Evolutionary conservation across 2,797 vertebrate genomes (phyloP).

Genomic region (Leucoraja ocellata): DNA sequence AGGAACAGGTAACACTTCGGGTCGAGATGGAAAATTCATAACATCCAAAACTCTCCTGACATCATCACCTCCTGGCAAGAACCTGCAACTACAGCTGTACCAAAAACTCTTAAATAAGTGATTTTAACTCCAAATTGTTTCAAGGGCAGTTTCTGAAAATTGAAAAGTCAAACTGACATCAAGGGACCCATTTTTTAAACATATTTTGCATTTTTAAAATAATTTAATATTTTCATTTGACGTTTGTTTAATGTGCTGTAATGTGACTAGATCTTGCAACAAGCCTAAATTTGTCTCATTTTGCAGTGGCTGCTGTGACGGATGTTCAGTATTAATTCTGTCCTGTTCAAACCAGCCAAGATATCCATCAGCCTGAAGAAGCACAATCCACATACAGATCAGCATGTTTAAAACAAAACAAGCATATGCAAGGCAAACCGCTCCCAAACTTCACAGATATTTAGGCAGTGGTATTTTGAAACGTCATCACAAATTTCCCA

Average conservation of each 20-base stretch:
- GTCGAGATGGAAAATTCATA: not conserved
- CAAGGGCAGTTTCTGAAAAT: not conserved
- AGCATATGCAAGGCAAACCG: not conserved
- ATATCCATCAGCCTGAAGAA: not conserved
- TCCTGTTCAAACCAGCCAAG: not conserved
- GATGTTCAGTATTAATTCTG: not conserved
- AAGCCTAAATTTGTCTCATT: not conserved
- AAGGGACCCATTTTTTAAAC: not conserved
- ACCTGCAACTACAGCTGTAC: not conserved
- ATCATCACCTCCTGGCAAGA: not conserved
- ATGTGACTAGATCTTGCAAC: not conserved
- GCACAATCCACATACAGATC: not conserved
- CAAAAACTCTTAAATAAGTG: not conserved
- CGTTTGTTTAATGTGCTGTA: not conserved
- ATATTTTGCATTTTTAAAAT: not conserved
- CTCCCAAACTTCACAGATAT: constrained; percentile 16
- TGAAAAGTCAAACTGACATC: not conserved
- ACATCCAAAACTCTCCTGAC: not conserved
- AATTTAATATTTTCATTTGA: not conserved
- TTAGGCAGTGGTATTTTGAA: not conserved
- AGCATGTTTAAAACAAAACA: not conserved
- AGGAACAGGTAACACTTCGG: too few species aligned
- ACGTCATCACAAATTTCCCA: not conserved
- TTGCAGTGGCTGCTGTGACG: not conserved
- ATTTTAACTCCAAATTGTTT: not conserved